Conservation (phyloP, 2,797 vertebrate genomes). For the Fringilla coelebs region DNA sequence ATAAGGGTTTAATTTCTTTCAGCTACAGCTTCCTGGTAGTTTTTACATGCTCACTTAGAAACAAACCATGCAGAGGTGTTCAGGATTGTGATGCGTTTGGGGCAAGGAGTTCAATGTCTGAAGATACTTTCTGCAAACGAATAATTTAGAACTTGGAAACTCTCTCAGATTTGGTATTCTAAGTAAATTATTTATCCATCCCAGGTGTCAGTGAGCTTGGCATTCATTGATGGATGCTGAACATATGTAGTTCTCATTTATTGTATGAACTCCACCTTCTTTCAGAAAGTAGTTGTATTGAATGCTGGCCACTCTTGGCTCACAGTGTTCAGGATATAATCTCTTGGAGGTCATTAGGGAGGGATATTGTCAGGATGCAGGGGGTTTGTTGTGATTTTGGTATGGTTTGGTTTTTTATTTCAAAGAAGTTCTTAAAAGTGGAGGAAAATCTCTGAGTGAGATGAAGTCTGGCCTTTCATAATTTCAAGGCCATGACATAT, state of each 20-base stretch:
- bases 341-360: not conserved
- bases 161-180: not conserved
- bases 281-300: not conserved
- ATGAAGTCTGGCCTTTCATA: not conserved
- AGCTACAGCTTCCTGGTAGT: not conserved
- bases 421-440: not conserved
- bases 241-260: not conserved
- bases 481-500: not conserved
- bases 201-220: not conserved
- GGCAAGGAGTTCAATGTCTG: not conserved
- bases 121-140: not conserved
- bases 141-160: not conserved
- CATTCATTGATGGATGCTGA: not conserved
- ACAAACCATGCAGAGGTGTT: not conserved
- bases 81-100: not conserved
- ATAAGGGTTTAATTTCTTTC: not conserved
- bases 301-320: not conserved
- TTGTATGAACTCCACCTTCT: not conserved
- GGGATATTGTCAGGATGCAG: not conserved
- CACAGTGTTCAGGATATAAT: not conserved
- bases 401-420: not conserved
- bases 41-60: not conserved
- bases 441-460: not conserved
- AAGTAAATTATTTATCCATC: not conserved
- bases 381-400: not conserved